phyloP scores from a whole-genome alignment of 2,888 invertebrate species.

The Cephus runcator region DNA sequence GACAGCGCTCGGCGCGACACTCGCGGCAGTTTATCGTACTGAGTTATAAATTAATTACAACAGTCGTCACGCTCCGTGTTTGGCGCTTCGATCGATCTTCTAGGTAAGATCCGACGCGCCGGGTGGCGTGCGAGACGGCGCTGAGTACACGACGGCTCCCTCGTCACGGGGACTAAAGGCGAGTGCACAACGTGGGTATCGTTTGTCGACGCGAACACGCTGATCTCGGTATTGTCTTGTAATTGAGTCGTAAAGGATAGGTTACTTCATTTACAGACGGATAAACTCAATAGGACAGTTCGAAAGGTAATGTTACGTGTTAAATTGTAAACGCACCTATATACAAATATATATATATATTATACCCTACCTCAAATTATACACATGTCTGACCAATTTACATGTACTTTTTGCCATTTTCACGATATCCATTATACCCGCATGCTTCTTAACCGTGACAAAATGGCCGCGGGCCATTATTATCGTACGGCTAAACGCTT shows the following conservation, averaged over 20 bases:
- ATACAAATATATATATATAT: not conserved
- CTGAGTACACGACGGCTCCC: not conserved
- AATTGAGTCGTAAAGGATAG: not conserved
- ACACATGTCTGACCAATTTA: not conserved
- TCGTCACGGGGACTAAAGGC: not conserved
- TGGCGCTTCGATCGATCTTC: not conserved
- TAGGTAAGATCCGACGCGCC: not conserved
- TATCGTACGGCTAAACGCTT: not conserved
- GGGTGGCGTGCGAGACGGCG: not conserved
- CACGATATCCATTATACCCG: not conserved
- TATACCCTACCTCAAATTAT: not conserved
- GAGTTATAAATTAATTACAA: not conserved
- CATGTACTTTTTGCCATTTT: not conserved
- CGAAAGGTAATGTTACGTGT: not conserved
- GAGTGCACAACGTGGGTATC: not conserved
- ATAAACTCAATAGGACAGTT: not conserved
- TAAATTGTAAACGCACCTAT: too few relatives aligned
- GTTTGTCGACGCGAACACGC: not conserved
- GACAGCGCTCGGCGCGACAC: not conserved
- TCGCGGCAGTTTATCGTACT: not conserved
- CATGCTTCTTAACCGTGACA: not conserved
- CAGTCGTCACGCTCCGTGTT: not conserved
- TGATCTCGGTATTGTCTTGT: slow-evolving; percentile 1
- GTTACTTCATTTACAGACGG: not conserved
- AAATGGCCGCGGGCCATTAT: not conserved